Evolutionary conservation across 2,113 vertebrate species (phyloP).

Genomic region (Mormoops blainvillei): DNA sequence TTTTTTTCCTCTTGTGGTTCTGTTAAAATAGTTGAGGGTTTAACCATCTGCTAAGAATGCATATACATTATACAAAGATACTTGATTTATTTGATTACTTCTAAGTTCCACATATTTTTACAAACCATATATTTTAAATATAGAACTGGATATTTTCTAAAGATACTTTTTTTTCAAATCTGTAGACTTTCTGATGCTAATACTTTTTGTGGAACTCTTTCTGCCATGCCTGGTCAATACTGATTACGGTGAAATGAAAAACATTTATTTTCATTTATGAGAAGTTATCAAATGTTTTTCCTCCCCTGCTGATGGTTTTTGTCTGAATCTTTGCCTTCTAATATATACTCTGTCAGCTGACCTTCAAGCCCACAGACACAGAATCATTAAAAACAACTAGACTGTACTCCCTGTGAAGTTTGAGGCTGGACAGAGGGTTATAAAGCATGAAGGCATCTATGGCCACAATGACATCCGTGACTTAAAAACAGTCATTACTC

Average conservation of each 20-base stretch:
- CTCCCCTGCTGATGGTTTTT: neutral
- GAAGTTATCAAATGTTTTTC: neutral
- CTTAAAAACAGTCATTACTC: neutral
- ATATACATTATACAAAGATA: neutral
- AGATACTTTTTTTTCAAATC: conserved; percentile 8
- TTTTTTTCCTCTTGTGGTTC: neutral
- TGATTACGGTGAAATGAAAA: conserved; percentile 16
- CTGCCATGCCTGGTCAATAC: neutral
- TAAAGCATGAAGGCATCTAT: neutral
- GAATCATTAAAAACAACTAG: conserved; percentile 13
- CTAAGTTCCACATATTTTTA: neutral
- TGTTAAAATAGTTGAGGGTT: neutral
- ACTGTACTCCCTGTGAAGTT: neutral
- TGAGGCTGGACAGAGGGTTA: neutral
- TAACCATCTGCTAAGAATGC: neutral
- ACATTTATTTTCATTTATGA: conserved; percentile 40
- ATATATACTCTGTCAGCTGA: neutral
- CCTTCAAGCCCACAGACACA: neutral
- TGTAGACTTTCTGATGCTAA: conserved; percentile 5
- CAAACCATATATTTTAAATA: neutral
- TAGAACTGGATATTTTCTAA: neutral
- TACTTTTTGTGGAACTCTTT: neutral
- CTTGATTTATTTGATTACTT: neutral
- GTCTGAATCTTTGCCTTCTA: neutral
- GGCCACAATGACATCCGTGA: neutral